These are phyloP conservation scores for Haemorhous mexicanus DNA, from an alignment of 2,113 vertebrate species.

Conservation along the genomic window DNA sequence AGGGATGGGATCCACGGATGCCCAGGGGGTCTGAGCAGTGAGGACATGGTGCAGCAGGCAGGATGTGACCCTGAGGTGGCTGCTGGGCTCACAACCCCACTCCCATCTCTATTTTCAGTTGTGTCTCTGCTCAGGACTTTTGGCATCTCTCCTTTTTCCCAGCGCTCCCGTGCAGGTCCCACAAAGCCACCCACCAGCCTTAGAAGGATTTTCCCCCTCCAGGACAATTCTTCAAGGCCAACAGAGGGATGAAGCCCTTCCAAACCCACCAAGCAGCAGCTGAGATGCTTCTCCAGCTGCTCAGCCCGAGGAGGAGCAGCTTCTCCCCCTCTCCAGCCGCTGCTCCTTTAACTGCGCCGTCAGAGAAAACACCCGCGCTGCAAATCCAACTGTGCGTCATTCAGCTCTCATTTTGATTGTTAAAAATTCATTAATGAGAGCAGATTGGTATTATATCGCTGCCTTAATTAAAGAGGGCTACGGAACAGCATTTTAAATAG, in stretches of 20 bases:
- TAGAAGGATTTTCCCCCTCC: not conserved
- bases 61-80: not conserved
- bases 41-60: not conserved
- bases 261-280: not conserved
- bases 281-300: not conserved
- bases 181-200: not conserved
- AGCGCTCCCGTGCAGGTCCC: fast-evolving
- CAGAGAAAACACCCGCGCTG: not conserved
- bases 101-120: not conserved
- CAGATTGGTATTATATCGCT: conserved; percentile 60
- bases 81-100: fast-evolving
- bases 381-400: not conserved
- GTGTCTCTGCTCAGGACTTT: not conserved
- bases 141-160: fast-evolving
- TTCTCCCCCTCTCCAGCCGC: not conserved
- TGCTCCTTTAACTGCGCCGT: not conserved
- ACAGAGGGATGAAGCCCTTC: not conserved
- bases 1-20: not conserved
- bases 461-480: conserved; percentile 72
- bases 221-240: not conserved
- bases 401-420: conserved; percentile 50
- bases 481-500: conserved; percentile 65
- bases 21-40: fast-evolving
- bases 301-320: not conserved
- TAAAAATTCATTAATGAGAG: conserved; percentile 69